Base-by-base conservation (phyloP, 2,797 vertebrate genomes). In the Hyperoplus lanceolatus region DNA sequence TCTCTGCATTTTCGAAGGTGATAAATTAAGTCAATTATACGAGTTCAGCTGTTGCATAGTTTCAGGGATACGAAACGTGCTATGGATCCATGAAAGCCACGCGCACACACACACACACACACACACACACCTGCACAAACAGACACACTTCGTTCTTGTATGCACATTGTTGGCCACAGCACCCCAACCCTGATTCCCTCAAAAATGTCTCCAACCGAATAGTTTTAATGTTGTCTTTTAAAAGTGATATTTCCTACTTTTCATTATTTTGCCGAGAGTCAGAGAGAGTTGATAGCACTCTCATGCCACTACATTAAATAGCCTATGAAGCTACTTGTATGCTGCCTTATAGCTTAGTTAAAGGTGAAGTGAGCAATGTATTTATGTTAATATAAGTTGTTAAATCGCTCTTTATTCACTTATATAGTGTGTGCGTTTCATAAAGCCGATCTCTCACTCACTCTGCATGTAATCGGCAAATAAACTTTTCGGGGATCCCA, bases 21-120 rank as follows among this genome's bases (percentile, higher is more conserved):
- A 79, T 90, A 90, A 87, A 84, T 89, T 78, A 83, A 56, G 58
- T 77, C 42, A 60, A 60, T 82, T 78, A 84, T 81, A 69, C 4
- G 39, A 80, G 74, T 64, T 18, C 84, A 90, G 81, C 85, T 87
- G 83, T 72, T 80, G 54, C 72, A 78, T 69, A 69, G 15, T 86
- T 87, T 74, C 36, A 85, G 51, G 38, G 72, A 69, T 68, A 64
- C 36, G 11, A 77, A 65, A 76, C 82, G 53, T 55, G n/a, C 61
- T 57, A 46, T 60, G 77, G 45, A 86, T 73, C 49, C 43, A 67
- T 42, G 15, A 60, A 69, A 48, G 42, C 45, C 53, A 15, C 54
- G 45, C 15, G 12, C 43, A 41, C 21, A 39, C 50, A 66, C 59
- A 61, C 36, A 42, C 16, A 38, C 42, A 53, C 9, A 11, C 49